phyloP scores from a whole-genome alignment of 2,797 vertebrate genomes.

The Phoeniculus purpureus region DNA sequence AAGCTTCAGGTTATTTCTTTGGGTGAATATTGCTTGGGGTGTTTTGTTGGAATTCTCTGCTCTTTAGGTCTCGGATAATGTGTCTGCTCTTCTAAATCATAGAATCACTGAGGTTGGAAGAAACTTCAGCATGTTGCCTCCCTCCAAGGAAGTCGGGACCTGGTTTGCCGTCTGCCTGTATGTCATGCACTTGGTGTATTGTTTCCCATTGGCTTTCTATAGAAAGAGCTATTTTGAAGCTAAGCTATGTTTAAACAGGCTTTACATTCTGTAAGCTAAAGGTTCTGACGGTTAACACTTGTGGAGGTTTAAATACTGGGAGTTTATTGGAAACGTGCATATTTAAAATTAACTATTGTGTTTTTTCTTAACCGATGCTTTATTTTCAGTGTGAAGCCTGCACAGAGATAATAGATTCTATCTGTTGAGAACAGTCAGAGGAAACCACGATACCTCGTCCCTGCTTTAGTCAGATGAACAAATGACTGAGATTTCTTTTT shows the following conservation, averaged over 20 bases:
- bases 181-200: slow-evolving; percentile 13
- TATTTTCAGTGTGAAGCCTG: not conserved
- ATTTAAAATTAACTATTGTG: not conserved
- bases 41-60: not conserved
- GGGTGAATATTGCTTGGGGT: not conserved
- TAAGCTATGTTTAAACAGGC: slow-evolving; percentile 24
- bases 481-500: not conserved
- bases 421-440: not conserved
- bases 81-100: rapidly evolving
- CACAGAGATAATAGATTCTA: not conserved
- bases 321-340: not conserved
- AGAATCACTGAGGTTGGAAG: not conserved
- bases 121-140: not conserved
- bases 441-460: rapidly evolving
- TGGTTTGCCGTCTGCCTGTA: not conserved
- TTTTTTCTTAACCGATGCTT: not conserved
- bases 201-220: slow-evolving; percentile 29
- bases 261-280: rapidly evolving
- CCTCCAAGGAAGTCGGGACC: not conserved
- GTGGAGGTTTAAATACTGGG: not conserved
- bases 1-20: not conserved
- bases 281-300: not conserved
- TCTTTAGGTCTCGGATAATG: not conserved
- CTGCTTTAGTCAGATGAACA: not conserved
- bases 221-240: slow-evolving; percentile 37